Evolutionary conservation across 2,113 vertebrate genomes (phyloP), one percentile per base, ranked within the genome.

Genomic region (Solea senegalensis): DNA sequence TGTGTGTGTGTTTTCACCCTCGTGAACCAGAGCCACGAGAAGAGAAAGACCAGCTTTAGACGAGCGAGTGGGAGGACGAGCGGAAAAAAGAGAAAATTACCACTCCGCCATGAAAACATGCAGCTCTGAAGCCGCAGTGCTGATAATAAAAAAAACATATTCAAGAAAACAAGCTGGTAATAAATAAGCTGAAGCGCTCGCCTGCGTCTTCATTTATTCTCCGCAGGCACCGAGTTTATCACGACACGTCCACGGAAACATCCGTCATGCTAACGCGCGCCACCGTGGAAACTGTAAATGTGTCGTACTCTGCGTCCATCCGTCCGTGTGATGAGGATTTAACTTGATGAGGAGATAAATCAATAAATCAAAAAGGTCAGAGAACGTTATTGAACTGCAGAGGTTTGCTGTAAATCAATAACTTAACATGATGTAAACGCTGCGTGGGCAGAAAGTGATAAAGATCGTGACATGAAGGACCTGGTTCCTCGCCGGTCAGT

Each of bases 31-130:
- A 88, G 72, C 78, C 69, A 79, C 44, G 40, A 76, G 67, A 48
- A 85, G 40, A 85, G 69, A 63, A 76, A 40, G 61, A 74, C 59
- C 70, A 80, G 76, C 76, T 72, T 34, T 65, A 76, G 44, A 60
- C 64, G 46, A 66, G 77, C 68, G 81, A 86, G 86, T 88, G 78
- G 81, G 83, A 84, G 83, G 83, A 88, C 57, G 69, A 78, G 83
- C 62, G 34, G 8, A 45, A 13, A 45, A 45, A 45, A 48, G 12
- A 48, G 12, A 48, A 86, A 83, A 79, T 83, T 57, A 81, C 54
- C 78, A 80, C 69, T 78, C 64, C 73, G 82, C 49, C 70, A 48
- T 84, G 72, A 72, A 26, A 81, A 77, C 75, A 67, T 54, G 70
- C 74, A 46, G 86, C 75, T 81, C 80, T 51, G 45, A 65, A 76